Evolutionary conservation across 2,888 invertebrate species (phyloP).

Genomic region (Cancer borealis): DNA sequence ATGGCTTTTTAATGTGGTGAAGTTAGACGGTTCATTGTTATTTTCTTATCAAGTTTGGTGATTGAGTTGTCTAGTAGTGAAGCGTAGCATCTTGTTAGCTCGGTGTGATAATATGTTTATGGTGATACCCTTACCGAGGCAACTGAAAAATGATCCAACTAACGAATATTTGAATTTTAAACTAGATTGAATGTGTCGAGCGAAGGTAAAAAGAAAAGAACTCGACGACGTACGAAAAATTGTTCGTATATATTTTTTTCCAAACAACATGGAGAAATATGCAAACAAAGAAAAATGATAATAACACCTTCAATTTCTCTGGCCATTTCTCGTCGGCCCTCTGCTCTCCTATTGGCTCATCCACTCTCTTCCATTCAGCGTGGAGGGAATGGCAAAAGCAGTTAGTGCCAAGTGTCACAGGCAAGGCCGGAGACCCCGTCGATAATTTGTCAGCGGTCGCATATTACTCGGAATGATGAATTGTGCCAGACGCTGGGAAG

Average conservation of each 20-base stretch:
- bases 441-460: conserved; percentile 13
- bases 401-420: not conserved
- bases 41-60: not conserved
- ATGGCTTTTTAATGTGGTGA: not conserved
- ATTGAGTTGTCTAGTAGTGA: not conserved
- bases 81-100: not conserved
- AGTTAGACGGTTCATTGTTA: not conserved
- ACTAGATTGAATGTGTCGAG: not conserved
- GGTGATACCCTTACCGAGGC: not conserved
- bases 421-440: not conserved
- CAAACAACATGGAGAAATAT: not conserved
- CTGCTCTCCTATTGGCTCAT: no score
- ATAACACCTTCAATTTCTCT: not conserved
- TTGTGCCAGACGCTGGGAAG: not conserved
- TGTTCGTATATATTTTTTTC: no score
- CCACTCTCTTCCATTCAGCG: not conserved
- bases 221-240: not conserved
- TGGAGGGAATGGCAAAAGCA: not conserved
- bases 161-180: not conserved
- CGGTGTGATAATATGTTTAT: not conserved
- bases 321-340: not conserved
- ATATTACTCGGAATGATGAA: not conserved
- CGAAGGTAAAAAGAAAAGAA: not conserved
- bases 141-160: not conserved
- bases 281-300: not conserved